These are phyloP conservation scores for Bombyx mori DNA, from an alignment of 1,140 invertebrate genomes.

Conservation along the genomic window DNA sequence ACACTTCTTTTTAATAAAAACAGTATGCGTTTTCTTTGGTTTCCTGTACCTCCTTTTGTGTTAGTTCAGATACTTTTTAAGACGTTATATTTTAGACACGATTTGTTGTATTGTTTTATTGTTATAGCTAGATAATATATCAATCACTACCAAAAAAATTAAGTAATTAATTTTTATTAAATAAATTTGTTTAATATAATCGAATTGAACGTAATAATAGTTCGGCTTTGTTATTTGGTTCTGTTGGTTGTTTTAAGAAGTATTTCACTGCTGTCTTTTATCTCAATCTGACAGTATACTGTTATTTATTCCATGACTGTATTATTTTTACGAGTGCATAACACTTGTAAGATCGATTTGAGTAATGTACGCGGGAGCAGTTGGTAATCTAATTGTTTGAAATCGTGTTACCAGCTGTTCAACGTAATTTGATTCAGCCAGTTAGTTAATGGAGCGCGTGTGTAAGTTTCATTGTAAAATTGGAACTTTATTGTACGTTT, in stretches of 20 bases:
- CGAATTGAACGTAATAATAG: no score
- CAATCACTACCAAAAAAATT: no score
- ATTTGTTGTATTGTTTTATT: no score
- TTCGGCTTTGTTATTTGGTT: no score
- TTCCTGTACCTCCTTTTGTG: background rate
- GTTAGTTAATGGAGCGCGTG: conserved; percentile 54
- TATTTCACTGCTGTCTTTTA: background rate
- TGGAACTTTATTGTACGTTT: conserved; percentile 13
- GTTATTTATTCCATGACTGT: conserved; percentile 6
- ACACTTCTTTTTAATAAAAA: background rate
- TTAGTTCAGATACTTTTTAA: no score
- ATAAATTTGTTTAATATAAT: no score
- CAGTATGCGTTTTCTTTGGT: background rate
- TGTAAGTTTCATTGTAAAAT: conserved; percentile 29
- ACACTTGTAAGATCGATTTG: conserved; percentile 5
- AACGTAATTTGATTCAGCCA: conserved; percentile 54
- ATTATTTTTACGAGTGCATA: conserved; percentile 4
- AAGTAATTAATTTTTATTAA: no score
- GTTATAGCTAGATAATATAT: no score
- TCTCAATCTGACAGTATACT: conserved; percentile 1
- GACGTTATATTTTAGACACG: no score
- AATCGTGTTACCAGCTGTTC: conserved; percentile 44
- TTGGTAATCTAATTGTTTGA: conserved; percentile 30
- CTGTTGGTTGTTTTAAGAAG: no score
- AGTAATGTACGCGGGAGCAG: conserved; percentile 9